Conservation (phyloP, 92 coral and sea anemone species). For the Hydrozoanthus gracilis region DNA sequence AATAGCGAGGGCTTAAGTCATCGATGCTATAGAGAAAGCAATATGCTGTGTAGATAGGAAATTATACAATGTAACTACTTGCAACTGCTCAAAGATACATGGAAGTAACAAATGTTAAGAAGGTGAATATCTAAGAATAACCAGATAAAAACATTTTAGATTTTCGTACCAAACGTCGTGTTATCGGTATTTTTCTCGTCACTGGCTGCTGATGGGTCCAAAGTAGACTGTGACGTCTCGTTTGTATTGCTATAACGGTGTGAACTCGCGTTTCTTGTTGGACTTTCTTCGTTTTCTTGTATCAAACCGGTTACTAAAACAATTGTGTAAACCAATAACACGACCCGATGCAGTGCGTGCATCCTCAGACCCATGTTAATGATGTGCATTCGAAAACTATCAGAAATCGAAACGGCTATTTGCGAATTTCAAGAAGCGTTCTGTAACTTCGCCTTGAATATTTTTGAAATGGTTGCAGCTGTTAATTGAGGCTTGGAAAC, state of each 20-base stretch:
- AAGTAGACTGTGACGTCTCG: conserved; percentile 21
- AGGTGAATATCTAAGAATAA: neutral
- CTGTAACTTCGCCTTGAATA: conserved; percentile 25
- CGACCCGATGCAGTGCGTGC: neutral
- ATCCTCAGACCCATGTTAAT: conserved; percentile 19
- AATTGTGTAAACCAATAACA: neutral
- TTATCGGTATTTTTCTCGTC: neutral
- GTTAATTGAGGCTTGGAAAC: conserved; percentile 39
- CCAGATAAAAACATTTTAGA: neutral
- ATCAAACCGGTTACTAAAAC: neutral
- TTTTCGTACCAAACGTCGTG: conserved; percentile 18
- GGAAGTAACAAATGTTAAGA: neutral
- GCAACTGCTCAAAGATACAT: neutral
- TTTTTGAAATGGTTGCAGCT: conserved; percentile 16
- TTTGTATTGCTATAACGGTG: neutral
- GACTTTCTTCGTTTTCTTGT: neutral
- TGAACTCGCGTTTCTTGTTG: neutral
- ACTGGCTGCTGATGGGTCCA: neutral
- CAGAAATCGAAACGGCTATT: neutral
- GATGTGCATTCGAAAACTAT: conserved; percentile 9
- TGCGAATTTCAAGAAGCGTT: conserved; percentile 21
- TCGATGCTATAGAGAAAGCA: no score
- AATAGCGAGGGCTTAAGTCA: no score
- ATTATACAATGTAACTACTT: neutral
- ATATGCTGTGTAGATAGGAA: no score